phyloP scores from a whole-genome alignment of 2,113 vertebrate genomes.

The Tyto alba region DNA sequence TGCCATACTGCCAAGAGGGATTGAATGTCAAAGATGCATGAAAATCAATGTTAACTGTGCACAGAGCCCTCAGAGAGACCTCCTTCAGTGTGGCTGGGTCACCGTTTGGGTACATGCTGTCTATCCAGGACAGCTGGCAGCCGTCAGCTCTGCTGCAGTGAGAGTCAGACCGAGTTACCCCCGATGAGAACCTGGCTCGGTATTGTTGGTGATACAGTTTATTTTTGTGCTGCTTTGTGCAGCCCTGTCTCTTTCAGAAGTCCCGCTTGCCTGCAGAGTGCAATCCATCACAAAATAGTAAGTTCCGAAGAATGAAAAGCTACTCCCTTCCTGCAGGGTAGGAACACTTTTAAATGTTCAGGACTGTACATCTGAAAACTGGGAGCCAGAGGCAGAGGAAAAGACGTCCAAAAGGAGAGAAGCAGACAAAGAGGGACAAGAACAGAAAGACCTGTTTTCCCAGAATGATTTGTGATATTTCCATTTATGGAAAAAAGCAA shows the following conservation, averaged over 20 bases:
- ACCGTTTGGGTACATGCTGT: background rate
- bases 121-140: slow-evolving; percentile 41
- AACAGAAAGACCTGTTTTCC: slow-evolving; percentile 63
- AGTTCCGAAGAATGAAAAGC: slow-evolving; percentile 47
- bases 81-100: background rate
- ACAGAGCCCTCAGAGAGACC: background rate
- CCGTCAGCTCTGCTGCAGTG: background rate
- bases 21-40: background rate
- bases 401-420: slow-evolving; percentile 41
- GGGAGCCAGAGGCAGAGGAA: slow-evolving; percentile 31
- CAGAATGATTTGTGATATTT: slow-evolving; percentile 59
- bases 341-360: slow-evolving; percentile 48
- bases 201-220: background rate
- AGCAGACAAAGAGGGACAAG: slow-evolving; percentile 26
- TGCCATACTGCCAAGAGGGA: background rate
- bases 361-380: slow-evolving; percentile 36
- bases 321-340: slow-evolving; percentile 37
- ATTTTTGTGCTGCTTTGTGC: slow-evolving; percentile 33
- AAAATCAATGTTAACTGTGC: fast-evolving
- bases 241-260: slow-evolving; percentile 26
- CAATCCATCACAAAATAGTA: slow-evolving; percentile 19
- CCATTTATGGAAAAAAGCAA: slow-evolving; percentile 62
- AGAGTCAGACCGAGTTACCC: background rate
- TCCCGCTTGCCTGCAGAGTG: slow-evolving; percentile 32
- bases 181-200: background rate